Conservation (phyloP, 2,113 vertebrate genomes). For the Coracopsis vasa region DNA sequence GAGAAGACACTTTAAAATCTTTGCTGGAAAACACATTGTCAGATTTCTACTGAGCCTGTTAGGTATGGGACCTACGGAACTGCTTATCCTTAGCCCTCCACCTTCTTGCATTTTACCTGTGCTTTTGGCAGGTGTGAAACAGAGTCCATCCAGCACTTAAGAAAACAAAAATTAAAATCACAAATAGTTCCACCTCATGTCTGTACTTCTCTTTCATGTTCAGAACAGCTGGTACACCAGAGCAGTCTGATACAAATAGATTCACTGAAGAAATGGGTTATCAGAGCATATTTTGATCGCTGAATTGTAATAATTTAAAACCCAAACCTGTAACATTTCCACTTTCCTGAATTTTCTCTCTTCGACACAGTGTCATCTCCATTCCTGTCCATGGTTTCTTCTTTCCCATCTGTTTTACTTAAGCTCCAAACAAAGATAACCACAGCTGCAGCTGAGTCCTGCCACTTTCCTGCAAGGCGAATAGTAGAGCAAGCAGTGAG, state of each 20-base stretch:
- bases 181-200: background rate
- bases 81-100: background rate
- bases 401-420: background rate
- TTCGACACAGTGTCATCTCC: background rate
- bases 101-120: background rate
- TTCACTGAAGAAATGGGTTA: background rate
- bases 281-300: background rate
- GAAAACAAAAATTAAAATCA: background rate
- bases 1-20: background rate
- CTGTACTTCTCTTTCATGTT: background rate
- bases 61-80: background rate
- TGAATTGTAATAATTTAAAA: background rate
- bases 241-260: background rate
- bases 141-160: background rate
- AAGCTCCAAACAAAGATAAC: background rate
- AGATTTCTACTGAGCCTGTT: background rate
- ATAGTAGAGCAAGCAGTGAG: accelerated
- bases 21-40: background rate
- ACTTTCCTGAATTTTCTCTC: background rate
- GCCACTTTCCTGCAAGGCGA: background rate
- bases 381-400: background rate
- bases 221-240: background rate
- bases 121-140: background rate
- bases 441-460: background rate
- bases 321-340: accelerated